phyloP scores from a whole-genome alignment of 2,113 vertebrate genomes.

The Myxocyprinus asiaticus region DNA sequence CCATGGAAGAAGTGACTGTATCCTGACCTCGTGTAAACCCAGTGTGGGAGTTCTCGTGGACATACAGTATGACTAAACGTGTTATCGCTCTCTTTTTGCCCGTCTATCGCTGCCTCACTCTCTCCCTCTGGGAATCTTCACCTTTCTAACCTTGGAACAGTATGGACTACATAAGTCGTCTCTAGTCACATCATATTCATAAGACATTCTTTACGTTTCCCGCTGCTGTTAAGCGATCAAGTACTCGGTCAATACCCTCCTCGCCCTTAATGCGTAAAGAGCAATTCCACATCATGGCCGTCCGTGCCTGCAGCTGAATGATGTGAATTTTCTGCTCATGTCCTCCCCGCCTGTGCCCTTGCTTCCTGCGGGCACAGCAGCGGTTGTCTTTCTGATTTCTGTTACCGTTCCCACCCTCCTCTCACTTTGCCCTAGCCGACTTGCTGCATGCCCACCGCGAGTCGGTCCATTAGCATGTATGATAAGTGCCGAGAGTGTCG shows the following conservation, averaged over 20 bases:
- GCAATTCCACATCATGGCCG: conserved; percentile 16
- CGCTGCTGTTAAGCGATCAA: conserved; percentile 38
- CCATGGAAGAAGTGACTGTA: conserved; percentile 46
- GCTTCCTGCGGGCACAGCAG: conserved; percentile 34
- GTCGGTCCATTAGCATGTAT: conserved; percentile 60
- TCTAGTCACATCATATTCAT: conserved; percentile 11
- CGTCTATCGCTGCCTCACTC: neutral
- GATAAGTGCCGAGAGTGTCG: conserved; percentile 53
- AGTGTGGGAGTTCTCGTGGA: conserved; percentile 32
- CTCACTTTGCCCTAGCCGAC: conserved; percentile 41
- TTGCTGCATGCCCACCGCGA: conserved; percentile 46
- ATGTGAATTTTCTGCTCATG: conserved; percentile 40
- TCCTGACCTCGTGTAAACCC: conserved; percentile 39
- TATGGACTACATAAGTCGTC: conserved; percentile 19
- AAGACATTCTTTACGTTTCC: neutral
- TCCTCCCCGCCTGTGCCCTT: conserved; percentile 34
- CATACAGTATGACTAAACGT: neutral
- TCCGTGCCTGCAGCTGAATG: conserved; percentile 40
- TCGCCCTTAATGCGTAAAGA: conserved; percentile 9
- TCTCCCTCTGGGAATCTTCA: neutral
- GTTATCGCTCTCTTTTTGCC: neutral
- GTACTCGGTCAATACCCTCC: conserved; percentile 39
- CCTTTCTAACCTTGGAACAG: neutral
- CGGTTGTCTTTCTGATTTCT: conserved; percentile 48
- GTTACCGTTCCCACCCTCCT: conserved; percentile 31